A percentile compares a stretch with the other conserved stretches of the same genome.
Evolutionary conservation across 1,140 invertebrate species (phyloP).

Genomic region (Pemphigus obesinymphae): DNA sequence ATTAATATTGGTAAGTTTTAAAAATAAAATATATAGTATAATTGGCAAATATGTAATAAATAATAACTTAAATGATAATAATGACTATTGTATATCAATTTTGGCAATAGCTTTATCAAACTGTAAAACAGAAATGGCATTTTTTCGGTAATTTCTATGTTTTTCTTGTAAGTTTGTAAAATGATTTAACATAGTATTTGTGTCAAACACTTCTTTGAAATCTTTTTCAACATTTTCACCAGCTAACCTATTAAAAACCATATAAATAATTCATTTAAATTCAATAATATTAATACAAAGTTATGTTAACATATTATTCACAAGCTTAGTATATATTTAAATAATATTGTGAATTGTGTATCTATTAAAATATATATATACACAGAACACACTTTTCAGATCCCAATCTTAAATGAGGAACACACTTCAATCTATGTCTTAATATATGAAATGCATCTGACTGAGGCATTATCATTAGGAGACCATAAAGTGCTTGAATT

Average conservation of each 20-base stretch:
- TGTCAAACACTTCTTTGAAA: not conserved
- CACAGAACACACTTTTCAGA: not conserved
- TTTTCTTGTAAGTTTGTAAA: constrained; percentile 37
- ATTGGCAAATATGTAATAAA: not conserved
- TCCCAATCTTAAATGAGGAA: constrained; percentile 60
- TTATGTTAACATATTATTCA: too few species aligned
- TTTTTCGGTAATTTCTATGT: constrained; percentile 31
- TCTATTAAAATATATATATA: not conserved
- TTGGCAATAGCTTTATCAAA: constrained; percentile 9
- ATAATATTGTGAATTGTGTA: too few species aligned
- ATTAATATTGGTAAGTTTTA: not conserved
- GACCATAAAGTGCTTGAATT: constrained; percentile 85
- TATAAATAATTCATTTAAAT: not conserved
- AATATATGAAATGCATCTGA: constrained; percentile 91
- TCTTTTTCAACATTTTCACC: not conserved
- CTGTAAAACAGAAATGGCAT: not conserved
- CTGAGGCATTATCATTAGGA: constrained; percentile 96
- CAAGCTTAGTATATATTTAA: not conserved
- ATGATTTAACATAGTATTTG: constrained; percentile 28
- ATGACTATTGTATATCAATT: constrained; percentile 1
- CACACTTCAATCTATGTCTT: constrained; percentile 79
- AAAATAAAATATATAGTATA: not conserved
- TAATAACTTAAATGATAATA: not conserved
- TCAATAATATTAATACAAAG: not conserved
- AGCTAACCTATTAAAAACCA: not conserved